Percentiles rank a stretch among this genome's conserved stretches.
Evolutionary conservation across 2,888 invertebrate genomes (phyloP).

Genomic region (Agrochola lychnidis): DNA sequence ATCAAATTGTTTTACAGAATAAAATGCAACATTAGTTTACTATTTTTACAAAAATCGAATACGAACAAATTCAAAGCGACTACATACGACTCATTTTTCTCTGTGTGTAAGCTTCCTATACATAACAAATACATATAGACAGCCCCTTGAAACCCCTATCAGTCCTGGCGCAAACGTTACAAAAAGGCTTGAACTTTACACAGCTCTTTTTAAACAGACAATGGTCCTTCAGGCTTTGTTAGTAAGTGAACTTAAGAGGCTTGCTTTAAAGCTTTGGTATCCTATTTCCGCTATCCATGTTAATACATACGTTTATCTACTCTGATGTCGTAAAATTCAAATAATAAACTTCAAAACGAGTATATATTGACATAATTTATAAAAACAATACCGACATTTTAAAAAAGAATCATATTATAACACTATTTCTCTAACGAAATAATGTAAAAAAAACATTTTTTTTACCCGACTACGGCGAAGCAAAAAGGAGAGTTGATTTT

Average conservation of each 20-base stretch:
- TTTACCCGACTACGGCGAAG: too few species aligned
- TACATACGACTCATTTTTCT: too few species aligned
- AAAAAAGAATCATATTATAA: not conserved
- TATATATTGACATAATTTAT: not conserved
- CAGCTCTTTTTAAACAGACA: constrained; percentile 54
- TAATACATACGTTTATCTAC: not conserved
- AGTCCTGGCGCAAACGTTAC: constrained; percentile 31
- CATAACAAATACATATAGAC: not conserved
- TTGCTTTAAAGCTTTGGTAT: constrained; percentile 35
- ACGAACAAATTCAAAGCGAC: not conserved
- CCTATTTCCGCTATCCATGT: constrained; percentile 25
- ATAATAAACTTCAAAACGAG: not conserved
- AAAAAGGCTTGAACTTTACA: constrained; percentile 53
- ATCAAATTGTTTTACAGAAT: not conserved
- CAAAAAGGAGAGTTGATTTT: too few species aligned
- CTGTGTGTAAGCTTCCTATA: not conserved
- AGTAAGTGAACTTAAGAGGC: constrained; percentile 40
- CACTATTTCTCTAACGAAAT: too few species aligned
- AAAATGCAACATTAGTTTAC: not conserved
- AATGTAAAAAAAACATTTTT: too few species aligned
- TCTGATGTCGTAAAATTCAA: too few species aligned
- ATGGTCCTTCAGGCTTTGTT: constrained; percentile 55
- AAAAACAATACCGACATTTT: not conserved
- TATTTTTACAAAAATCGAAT: not conserved
- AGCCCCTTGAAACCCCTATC: constrained; percentile 23